Evolutionary conservation across 2,113 vertebrate species (phyloP).

Genomic region (Ramphastos sulfuratus): DNA sequence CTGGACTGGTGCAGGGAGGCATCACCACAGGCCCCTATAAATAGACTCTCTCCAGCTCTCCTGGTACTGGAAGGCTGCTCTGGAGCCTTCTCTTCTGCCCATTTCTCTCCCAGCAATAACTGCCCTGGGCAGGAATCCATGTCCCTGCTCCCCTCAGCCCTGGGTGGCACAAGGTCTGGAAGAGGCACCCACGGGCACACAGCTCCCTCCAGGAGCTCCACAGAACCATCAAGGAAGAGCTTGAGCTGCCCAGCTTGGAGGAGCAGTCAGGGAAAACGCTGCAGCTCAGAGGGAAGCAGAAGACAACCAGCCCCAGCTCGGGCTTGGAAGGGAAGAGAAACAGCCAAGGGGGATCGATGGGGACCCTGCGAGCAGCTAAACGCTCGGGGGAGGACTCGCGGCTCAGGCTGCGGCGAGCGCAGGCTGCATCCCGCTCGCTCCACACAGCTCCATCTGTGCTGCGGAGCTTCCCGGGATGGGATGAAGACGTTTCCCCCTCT

Average conservation of each 20-base stretch:
- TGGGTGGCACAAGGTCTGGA: rapidly evolving
- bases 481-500: not conserved
- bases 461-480: not conserved
- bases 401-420: not conserved
- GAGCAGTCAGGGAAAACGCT: not conserved
- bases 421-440: not conserved
- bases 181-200: rapidly evolving
- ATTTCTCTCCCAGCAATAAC: not conserved
- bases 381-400: not conserved
- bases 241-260: rapidly evolving
- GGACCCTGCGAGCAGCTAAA: not conserved
- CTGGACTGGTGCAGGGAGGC: too few species aligned
- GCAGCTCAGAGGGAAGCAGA: rapidly evolving
- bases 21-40: too few species aligned
- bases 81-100: too few species aligned
- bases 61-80: too few species aligned
- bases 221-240: rapidly evolving
- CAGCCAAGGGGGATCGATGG: not conserved
- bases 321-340: too few species aligned
- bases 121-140: rapidly evolving
- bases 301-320: rapidly evolving
- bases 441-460: not conserved
- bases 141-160: not conserved
- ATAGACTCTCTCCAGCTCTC: too few species aligned
- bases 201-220: not conserved